phyloP scores from a whole-genome alignment of 2,888 invertebrate species.

The Acrobasis consociella region DNA sequence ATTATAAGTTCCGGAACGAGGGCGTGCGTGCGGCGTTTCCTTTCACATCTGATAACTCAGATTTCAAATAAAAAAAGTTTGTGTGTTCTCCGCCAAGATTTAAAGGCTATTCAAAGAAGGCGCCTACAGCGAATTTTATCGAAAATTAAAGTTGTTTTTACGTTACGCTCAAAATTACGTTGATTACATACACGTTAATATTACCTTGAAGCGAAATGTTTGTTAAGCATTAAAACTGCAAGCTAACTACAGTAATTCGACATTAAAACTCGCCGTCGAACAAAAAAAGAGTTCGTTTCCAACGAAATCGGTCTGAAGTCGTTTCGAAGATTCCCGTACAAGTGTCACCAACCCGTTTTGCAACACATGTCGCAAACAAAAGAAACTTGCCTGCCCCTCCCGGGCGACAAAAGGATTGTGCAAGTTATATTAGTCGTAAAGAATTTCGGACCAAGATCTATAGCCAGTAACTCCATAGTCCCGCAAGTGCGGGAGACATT shows the following conservation, averaged over 20 bases:
- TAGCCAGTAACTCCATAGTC: constrained; percentile 78
- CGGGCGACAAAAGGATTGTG: constrained; percentile 78
- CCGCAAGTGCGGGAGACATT: constrained; percentile 79
- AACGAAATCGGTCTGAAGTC: constrained; percentile 60
- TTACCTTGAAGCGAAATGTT: constrained; percentile 17
- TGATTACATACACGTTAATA: constrained; percentile 6
- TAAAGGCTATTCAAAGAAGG: constrained; percentile 12
- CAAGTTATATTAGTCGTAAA: constrained; percentile 81
- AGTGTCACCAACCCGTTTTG: constrained; percentile 80
- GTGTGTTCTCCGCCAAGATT: constrained; percentile 13
- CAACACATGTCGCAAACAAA: constrained; percentile 81
- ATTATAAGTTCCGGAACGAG: constrained; percentile 58
- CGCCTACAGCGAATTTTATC: constrained; percentile 17
- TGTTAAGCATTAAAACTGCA: constrained; percentile 30
- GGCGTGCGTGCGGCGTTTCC: constrained; percentile 48
- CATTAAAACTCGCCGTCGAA: constrained; percentile 48
- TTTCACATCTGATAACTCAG: constrained; percentile 30
- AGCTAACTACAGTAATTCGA: constrained; percentile 53
- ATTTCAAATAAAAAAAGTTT: constrained; percentile 37
- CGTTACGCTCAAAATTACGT: constrained; percentile 14
- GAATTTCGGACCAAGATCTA: constrained; percentile 80
- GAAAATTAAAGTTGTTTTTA: constrained; percentile 13
- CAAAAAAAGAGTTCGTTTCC: constrained; percentile 53
- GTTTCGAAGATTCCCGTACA: constrained; percentile 65
- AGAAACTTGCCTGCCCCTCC: constrained; percentile 67